phyloP scores from a whole-genome alignment of 2,797 vertebrate genomes.

The Alosa sapidissima region DNA sequence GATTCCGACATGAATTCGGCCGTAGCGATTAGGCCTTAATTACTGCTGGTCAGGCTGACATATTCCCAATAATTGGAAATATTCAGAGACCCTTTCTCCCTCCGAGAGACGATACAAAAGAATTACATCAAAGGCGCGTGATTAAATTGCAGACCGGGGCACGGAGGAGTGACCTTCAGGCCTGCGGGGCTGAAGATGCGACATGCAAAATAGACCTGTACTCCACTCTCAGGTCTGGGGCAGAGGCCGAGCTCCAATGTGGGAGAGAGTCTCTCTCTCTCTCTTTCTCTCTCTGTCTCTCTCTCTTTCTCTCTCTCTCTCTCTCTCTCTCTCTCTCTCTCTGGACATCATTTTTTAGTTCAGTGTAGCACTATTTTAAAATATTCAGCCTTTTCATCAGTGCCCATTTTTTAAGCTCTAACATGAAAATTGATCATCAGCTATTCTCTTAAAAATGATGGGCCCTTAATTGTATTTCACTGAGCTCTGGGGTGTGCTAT shows the following conservation, averaged over 20 bases:
- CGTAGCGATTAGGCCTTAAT: constrained; percentile 74
- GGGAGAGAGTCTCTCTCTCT: neutral
- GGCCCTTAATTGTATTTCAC: constrained; percentile 4
- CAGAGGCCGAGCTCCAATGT: neutral
- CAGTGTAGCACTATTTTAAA: constrained; percentile 9
- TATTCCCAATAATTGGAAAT: constrained; percentile 75
- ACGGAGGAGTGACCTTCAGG: neutral
- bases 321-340: neutral
- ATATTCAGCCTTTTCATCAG: constrained; percentile 3
- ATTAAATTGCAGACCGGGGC: constrained; percentile 14
- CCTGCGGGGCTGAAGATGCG: neutral
- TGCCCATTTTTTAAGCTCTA: neutral
- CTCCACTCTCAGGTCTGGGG: neutral
- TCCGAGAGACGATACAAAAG: constrained; percentile 40
- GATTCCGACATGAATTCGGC: constrained; percentile 67
- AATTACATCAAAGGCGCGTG: constrained; percentile 36
- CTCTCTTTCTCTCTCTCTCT: neutral
- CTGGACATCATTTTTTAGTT: neutral
- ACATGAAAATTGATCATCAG: constrained; percentile 14
- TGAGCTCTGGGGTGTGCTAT: neutral
- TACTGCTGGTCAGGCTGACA: constrained; percentile 66
- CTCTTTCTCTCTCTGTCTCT: neutral
- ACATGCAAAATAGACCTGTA: constrained; percentile 12
- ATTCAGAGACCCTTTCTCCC: constrained; percentile 44
- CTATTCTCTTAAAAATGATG: constrained; percentile 11